Base-by-base conservation (phyloP, 2,888 invertebrate genomes). In the Taenaris catops region DNA sequence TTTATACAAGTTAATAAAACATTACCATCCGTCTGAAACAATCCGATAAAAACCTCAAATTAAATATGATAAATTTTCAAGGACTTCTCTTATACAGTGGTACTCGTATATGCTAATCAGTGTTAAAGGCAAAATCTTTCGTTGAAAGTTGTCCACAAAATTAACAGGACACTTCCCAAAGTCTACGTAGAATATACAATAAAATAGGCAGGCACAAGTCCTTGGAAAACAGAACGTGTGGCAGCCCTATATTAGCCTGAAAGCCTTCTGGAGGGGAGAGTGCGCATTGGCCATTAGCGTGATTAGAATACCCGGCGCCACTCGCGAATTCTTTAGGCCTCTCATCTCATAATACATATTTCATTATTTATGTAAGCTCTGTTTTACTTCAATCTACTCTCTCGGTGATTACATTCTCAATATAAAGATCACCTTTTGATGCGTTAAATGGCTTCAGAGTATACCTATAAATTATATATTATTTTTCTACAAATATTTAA, bases 221-320 rank as follows among this genome's bases (percentile, higher is more conserved):
- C 31, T 7, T 8, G 12, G 1, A 19, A 21, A 25, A 6, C 37
- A 20, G 6, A 17, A 11, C 25, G 10, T 25, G 11, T 25, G 45
- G 40, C 37, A 40, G 25, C 43, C 39, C 37, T 33, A 33, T 40
- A 84, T 84, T 81, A 81, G 65, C 65, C 57, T 78, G 75, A 83
- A 75, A 80, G 80, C 81, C 71, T 70, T 63, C 66, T 57, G 59
- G 51, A 45, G 55, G 50, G 56, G 53, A 44, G 45, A 51, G 46
- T 72, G 83, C 80, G 84, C 81, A 86, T 83, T 84, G 81, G 79
- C 86, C 86, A 87, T 87, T 87, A 87, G 83, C 81, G 74, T 87
- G 87, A 87, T 87, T 87, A 86, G 74, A 78, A 74, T 67, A 55
- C 70, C 63, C 67, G 63, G 63, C 59, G 48, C 67, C 69, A 55